Evolutionary conservation across 35 echinoderm and acorn worm genomes (phyloP).

Genomic region (Patiria miniata): DNA sequence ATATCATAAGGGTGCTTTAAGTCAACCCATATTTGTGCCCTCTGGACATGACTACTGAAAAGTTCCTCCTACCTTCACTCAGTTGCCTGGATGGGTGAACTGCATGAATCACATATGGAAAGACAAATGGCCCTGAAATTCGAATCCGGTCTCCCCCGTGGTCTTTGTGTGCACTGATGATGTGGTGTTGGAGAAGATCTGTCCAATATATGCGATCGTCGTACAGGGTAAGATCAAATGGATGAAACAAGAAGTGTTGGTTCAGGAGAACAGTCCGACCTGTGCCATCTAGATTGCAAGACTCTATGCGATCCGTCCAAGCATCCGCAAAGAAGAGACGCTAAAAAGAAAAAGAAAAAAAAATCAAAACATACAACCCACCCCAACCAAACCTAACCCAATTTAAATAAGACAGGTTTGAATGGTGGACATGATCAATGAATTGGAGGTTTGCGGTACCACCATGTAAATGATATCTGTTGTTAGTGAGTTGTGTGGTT

Average conservation of each 20-base stretch:
- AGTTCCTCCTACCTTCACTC: neutral
- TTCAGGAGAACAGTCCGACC: neutral
- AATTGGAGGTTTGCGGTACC: too few species aligned
- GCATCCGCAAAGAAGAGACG: conserved; percentile 36
- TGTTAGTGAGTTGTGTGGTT: too few species aligned
- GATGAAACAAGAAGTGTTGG: neutral
- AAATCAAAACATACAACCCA: neutral
- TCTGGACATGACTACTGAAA: neutral
- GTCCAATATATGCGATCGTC: conserved; percentile 43
- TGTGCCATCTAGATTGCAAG: conserved; percentile 23
- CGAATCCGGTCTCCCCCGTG: neutral
- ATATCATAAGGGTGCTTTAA: too few species aligned
- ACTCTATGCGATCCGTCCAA: conserved; percentile 27
- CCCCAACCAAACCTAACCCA: too few species aligned
- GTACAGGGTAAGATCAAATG: conserved; percentile 8
- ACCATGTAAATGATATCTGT: too few species aligned
- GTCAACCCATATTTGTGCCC: too few species aligned
- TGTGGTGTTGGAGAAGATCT: conserved; percentile 20
- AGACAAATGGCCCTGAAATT: neutral
- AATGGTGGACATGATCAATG: too few species aligned
- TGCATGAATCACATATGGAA: conserved; percentile 38
- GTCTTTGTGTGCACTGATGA: conserved; percentile 28
- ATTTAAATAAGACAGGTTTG: too few species aligned
- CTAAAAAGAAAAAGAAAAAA: neutral
- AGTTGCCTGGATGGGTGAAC: conserved; percentile 46